Percentiles rank a stretch among this genome's conserved stretches.
Evolutionary conservation across 2,888 invertebrate genomes (phyloP).

Genomic region (Ochlodes sylvanus): DNA sequence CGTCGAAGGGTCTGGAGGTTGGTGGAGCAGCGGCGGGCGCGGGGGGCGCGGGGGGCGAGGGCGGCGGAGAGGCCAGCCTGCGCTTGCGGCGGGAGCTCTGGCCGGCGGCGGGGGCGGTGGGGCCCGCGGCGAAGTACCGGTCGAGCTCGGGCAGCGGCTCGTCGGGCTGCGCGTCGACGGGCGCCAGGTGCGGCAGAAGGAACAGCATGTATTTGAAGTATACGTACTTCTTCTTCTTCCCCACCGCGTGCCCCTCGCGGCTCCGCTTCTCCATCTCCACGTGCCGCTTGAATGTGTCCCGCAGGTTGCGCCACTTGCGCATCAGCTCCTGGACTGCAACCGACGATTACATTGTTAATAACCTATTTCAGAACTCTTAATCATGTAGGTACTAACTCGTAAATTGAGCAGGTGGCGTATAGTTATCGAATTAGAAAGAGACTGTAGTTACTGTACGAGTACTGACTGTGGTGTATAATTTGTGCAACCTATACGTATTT

Average conservation of each 20-base stretch:
- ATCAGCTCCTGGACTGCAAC: conserved; percentile 51
- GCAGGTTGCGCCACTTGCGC: conserved; percentile 60
- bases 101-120: not conserved
- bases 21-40: not conserved
- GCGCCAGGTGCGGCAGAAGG: conserved; percentile 51
- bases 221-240: conserved; percentile 54
- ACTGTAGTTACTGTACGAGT: too few species aligned
- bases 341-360: not conserved
- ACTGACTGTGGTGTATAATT: too few species aligned
- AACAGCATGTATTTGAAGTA: conserved; percentile 60
- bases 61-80: not conserved
- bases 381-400: too few species aligned
- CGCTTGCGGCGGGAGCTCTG: too few species aligned
- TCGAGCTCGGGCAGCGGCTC: conserved; percentile 40
- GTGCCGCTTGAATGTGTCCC: conserved; percentile 58
- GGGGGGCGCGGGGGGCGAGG: not conserved
- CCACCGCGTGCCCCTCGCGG: conserved; percentile 41
- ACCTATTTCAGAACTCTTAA: too few species aligned
- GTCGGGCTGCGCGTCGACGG: conserved; percentile 33
- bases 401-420: too few species aligned
- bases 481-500: too few species aligned
- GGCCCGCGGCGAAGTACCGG: conserved; percentile 34
- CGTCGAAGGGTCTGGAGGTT: not conserved
- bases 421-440: too few species aligned
- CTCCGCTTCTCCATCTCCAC: conserved; percentile 49